phyloP scores from a whole-genome alignment of 2,888 invertebrate genomes.

The Hemicrepidius hirtus region DNA sequence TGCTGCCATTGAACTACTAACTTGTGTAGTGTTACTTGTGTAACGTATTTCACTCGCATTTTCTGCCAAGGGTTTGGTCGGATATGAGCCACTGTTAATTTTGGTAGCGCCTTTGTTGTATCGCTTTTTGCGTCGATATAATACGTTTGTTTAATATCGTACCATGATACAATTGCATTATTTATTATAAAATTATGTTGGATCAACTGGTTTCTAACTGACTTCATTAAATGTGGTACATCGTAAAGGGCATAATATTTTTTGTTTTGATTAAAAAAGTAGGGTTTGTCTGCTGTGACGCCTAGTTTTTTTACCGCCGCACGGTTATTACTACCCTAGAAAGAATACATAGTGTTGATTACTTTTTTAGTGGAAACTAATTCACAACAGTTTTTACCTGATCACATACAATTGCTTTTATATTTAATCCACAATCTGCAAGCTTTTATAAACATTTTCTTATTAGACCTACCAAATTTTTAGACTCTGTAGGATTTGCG shows the following conservation, averaged over 20 bases:
- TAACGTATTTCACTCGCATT: constrained; percentile 11
- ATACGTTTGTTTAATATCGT: constrained; percentile 9
- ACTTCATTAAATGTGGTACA: constrained; percentile 4
- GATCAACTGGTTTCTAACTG: background rate
- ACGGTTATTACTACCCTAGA: constrained; percentile 14
- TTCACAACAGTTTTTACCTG: background rate
- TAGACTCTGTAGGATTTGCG: background rate
- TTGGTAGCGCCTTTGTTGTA: constrained; percentile 3
- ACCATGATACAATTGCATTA: background rate
- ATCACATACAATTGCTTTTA: constrained; percentile 17
- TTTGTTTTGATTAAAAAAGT: background rate
- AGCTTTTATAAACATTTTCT: constrained; percentile 1
- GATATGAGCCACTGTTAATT: constrained; percentile 7
- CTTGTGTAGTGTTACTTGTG: too few species aligned
- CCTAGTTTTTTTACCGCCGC: constrained; percentile 1
- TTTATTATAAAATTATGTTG: constrained; percentile 14
- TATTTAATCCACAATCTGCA: background rate
- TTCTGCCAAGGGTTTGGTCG: constrained; percentile 10
- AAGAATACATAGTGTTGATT: background rate
- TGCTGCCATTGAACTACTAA: constrained; percentile 15
- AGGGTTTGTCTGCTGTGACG: background rate
- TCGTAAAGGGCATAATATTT: constrained; percentile 1
- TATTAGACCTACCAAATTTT: constrained; percentile 7
- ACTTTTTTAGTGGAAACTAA: background rate
- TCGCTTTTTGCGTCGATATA: constrained; percentile 5